Evolutionary conservation across 2,113 vertebrate genomes (phyloP), one percentile per base, ranked within the genome.

Genomic region (Edolisoma coerulescens): DNA sequence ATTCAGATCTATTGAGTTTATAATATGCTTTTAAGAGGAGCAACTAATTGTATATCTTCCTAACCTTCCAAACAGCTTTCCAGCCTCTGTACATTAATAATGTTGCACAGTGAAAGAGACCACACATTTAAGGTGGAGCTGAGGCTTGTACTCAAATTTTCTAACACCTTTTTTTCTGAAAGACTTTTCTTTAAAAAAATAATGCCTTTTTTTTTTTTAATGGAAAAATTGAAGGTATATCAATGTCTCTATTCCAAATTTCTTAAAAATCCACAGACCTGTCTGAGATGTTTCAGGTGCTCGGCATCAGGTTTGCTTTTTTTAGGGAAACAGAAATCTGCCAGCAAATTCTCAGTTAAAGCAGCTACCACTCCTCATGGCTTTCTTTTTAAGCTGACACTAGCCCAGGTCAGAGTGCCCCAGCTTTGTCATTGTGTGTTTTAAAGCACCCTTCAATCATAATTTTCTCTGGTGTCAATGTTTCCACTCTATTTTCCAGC

Each of bases 291-390:
- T 10, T 97, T 57, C 8, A 2, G 10, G 15, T 47, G 41, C 15
- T 71, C 63, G 65, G 27, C 22, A 70, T 11, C 45, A 32, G 6
- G 4, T 64, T 95, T 82, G 24, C 7, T 42, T 95, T 70, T 74
- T 47, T 42, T 50, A 95, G 23, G 16, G 27, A 87, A 74, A 47
- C 23, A 74, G 90, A 94, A 89, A 71, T 33, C 39, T 65, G 20
- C 93, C 94, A 88, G 85, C 54, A 92, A 93, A 41, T 67, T 96
- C 68, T 60, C 75, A 60, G 90, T 96, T 96, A 95, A 96, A 86
- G 45, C 56, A 90, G 39, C 19, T 45, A 86, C 71, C 60, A 4
- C 49, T 70, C 68, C 56, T 84, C 47, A 23, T 37, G 26, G n/a
- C 19, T 93, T 88, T 91, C 56, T 50, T 80, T 88, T 60, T 32